Base-by-base conservation (phyloP, 2,888 invertebrate genomes). In the Pogonocherus hispidulus region DNA sequence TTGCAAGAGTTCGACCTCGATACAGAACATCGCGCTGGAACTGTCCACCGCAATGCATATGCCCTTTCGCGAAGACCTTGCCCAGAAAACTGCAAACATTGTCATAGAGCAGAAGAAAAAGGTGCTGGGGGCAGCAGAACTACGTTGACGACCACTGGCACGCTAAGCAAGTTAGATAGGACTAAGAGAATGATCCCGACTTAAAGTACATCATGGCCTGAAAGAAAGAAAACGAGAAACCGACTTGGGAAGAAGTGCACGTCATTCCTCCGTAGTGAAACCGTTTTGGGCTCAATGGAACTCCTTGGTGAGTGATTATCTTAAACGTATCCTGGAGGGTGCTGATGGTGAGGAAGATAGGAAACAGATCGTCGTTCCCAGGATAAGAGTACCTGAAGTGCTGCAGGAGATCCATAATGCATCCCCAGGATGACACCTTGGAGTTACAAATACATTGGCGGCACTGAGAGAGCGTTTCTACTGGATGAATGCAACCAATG, bases 1-100 rank as follows among this genome's bases (percentile, higher is more conserved):
- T 67, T 81, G 4, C 76, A 78, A 22, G 67, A 76, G 32, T 81
- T 75, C 60, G 70, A 81, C 44, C 79, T 78, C n/a, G n/a, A n/a
- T n/a, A n/a, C n/a, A n/a, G n/a, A n/a, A n/a, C n/a, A n/a, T n/a
- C n/a, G n/a, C n/a, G n/a, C n/a, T n/a, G n/a, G n/a, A n/a, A n/a
- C n/a, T n/a, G n/a, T n/a, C 11, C 69, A 71, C 54, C 19, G 19
- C 0, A 68, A 74, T 47, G 64, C 69, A 9, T 69, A 72, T 44
- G 62, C 67, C n/a, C 32, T 75, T 3, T 74, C 70, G 2, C 19
- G 72, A 62, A 60, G 68, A 52, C 71, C 68, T 6, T 73, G 70
- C 54, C 3, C 35, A 3, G 22, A 64, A 57, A 35, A 66, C 6
- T 72, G 70, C 37, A 66, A 66, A 23, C 67, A 71, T 37, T 73